Evolutionary conservation across 2,113 vertebrate species (phyloP), one percentile per base, ranked within the genome.

Genomic region (Naja naja): DNA sequence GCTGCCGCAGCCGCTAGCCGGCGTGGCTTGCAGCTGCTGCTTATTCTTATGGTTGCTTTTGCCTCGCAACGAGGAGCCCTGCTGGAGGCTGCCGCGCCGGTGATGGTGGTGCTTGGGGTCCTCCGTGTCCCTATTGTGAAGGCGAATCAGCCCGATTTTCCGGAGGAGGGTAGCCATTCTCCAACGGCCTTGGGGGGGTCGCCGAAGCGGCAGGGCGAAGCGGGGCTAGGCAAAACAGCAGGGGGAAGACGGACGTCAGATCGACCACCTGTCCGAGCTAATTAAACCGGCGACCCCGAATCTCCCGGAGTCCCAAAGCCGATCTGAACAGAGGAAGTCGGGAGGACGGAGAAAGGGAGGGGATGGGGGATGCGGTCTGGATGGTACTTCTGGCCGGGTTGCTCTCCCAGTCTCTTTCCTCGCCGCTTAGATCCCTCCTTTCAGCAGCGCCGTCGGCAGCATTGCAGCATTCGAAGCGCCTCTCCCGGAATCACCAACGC

Each of bases 61-160:
- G 96, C 97, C 98, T 85, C 98, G 98, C 95, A 99, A 98, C 91
- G 98, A 97, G 49, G 99, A 99, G 95, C 98, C 99, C 96, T 99
- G 99, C 94, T 98, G 99, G 96, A 96, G 95, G 96, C 97, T 94
- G 95, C 94, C 88, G 88, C 94, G 94, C 90, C 74, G 88, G 74
- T 98, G 98, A 87, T 98, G 98, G 95, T 90, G 99, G 96, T 99
- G 99, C 97, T 99, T 99, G 92, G 99, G 99, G 97, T 99, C 99
- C 97, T 99, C 99, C 25, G 99, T 99, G 98, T 99, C 99, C 95
- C 99, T 98, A 97, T 99, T 98, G 98, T 99, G 99, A 96, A 99
- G 98, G 91, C 99, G 99, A 96, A 99, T 99, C 93, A 99, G 98
- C 96, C 99, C 99, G 97, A 99, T 99, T 96, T 99, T 99, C 94